Evolutionary conservation across 2,113 vertebrate species (phyloP).

Genomic region (Turdus rufiventris): DNA sequence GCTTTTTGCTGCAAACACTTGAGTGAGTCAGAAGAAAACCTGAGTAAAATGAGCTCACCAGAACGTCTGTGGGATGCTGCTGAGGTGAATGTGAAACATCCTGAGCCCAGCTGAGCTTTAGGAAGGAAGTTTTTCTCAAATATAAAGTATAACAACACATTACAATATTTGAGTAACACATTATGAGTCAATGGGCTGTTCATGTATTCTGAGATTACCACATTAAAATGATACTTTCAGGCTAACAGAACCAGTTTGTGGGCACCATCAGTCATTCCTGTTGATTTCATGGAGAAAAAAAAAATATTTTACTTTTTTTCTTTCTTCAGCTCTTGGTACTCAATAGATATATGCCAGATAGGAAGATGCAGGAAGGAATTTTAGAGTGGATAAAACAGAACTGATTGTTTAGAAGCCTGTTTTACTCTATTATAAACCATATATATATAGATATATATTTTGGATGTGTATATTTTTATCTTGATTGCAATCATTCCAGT

Average conservation of each 20-base stretch:
- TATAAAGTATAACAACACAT: background rate
- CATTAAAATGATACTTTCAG: background rate
- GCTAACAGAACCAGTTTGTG: background rate
- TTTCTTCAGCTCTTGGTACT: background rate
- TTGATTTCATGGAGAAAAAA: background rate
- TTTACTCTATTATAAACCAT: background rate
- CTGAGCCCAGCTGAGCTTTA: background rate
- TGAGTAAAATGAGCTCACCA: background rate
- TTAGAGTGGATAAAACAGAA: background rate
- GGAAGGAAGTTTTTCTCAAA: background rate
- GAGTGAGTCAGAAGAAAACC: background rate
- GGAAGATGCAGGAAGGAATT: background rate
- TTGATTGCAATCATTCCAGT: background rate
- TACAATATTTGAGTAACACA: constrained; percentile 2
- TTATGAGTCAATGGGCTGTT: background rate
- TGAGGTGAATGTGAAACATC: background rate
- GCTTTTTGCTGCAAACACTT: background rate
- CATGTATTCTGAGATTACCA: background rate
- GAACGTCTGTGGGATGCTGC: background rate
- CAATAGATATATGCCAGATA: background rate
- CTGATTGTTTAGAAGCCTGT: background rate
- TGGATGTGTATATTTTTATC: background rate
- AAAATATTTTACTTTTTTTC: accelerated
- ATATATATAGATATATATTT: background rate
- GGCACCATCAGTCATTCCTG: background rate